Evolutionary conservation across 92 coral and sea anemone genomes (phyloP).

Genomic region (Porites evermanni): DNA sequence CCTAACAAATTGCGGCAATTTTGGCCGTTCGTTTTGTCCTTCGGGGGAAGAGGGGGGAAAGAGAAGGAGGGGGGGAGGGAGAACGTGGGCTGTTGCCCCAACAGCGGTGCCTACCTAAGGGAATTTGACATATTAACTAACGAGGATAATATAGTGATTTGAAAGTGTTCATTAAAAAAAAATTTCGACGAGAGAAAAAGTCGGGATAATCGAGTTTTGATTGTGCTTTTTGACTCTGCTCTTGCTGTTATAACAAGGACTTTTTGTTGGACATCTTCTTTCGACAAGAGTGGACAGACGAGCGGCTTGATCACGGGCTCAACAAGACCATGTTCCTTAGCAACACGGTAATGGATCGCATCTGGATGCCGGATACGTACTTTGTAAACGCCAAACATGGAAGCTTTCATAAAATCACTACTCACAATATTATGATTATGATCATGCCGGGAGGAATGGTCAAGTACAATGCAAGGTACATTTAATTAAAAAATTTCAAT

Average conservation of each 20-base stretch:
- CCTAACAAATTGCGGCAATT: no score
- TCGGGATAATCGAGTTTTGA: neutral
- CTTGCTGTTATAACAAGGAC: slow-evolving; percentile 58
- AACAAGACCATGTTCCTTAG: slow-evolving; percentile 84
- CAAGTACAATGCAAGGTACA: slow-evolving; percentile 88
- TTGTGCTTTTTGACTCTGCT: neutral
- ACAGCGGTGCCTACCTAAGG: no score
- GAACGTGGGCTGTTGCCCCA: no score
- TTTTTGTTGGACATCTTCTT: slow-evolving; percentile 91
- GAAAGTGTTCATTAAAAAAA: no score
- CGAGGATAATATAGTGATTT: no score
- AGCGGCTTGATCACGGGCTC: slow-evolving; percentile 87
- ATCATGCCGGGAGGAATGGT: slow-evolving; percentile 86
- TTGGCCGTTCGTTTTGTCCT: no score
- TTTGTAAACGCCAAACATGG: slow-evolving; percentile 97
- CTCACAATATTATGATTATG: slow-evolving; percentile 91
- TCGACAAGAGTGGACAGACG: slow-evolving; percentile 91
- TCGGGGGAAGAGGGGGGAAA: no score
- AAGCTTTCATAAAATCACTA: slow-evolving; percentile 91
- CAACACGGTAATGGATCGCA: slow-evolving; percentile 85
- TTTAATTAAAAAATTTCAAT: neutral
- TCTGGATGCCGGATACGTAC: slow-evolving; percentile 99
- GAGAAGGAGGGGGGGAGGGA: no score
- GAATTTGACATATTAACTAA: no score
- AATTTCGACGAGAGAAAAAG: no score